Evolutionary conservation across 2,797 vertebrate species (phyloP), one percentile per base, ranked within the genome.

Genomic region (Pangasius macronema): DNA sequence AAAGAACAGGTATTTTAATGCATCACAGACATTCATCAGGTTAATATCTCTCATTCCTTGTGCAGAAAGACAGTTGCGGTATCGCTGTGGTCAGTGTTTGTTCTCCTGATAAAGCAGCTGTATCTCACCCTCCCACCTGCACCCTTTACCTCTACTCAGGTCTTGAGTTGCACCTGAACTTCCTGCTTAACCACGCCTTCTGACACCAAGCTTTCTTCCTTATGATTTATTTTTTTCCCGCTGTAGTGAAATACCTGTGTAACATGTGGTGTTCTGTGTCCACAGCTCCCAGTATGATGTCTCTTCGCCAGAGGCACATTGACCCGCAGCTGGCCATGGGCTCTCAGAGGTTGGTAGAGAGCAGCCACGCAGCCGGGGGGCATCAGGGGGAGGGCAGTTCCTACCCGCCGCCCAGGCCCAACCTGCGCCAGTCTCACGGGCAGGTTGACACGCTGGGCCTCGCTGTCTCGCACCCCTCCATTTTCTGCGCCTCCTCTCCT

Each of bases 271-370:
- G 86, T 93, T 93, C n/a, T 96, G 88, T 95, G 89, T 91, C 94
- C 93, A 84, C 96, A 99, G 98, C 98, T 93, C 97, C 98, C 86
- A 97, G 96, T 93, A 95, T 99, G 96, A 96, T 97, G 94, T 95
- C 96, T 39, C 94, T 99, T 89, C 98, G 98, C 86, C 98, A 99
- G 94, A 97, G 98, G 91, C 96, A 98, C 94, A 96, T 96, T 94
- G 98, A 99, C 91, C 95, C 97, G 0, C 97, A 96, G 95, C 96
- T 96, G 92, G 94, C 95, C 92, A 94, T 97, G 91, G 97, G 98
- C 96, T 98, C 98, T 84, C 98, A 99, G 97, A 99, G 98, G 98
- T 99, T 99, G 97, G 98, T 99, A 98, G 98, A 99, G 95, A 93
- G 96, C 91, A 95, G 96, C 90, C 94, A 94, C 65, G 91, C 91